phyloP scores from a whole-genome alignment of 2,113 vertebrate genomes.

The Nannobrachium achirus region DNA sequence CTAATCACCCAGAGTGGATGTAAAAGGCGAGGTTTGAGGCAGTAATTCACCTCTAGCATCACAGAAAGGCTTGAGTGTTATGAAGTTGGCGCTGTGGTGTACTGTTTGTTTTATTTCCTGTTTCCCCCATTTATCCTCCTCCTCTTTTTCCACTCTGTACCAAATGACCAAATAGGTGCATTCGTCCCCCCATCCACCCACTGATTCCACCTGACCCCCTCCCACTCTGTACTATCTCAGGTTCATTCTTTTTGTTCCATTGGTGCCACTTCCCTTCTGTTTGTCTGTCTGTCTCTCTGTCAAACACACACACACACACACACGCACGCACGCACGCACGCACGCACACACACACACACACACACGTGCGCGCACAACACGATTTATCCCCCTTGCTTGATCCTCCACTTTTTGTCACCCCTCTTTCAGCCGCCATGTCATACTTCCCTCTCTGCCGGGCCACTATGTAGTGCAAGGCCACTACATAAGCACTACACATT shows the following conservation, averaged over 20 bases:
- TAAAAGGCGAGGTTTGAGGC: constrained; percentile 77
- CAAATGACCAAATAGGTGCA: not conserved
- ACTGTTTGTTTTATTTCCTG: constrained; percentile 36
- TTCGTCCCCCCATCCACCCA: not conserved
- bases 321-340: not conserved
- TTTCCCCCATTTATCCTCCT: constrained; percentile 27
- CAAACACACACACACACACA: not conserved
- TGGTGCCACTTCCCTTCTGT: not conserved
- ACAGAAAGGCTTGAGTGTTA: constrained; percentile 80
- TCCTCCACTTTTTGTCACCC: constrained; percentile 5
- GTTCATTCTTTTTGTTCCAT: constrained; percentile 13
- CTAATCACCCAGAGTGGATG: constrained; percentile 82
- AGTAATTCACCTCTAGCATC: constrained; percentile 84
- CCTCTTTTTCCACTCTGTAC: constrained; percentile 16
- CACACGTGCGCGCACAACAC: too few relatives aligned
- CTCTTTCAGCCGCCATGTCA: constrained; percentile 4
- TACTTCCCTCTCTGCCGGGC: constrained; percentile 19
- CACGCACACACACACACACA: not conserved
- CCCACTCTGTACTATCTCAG: not conserved
- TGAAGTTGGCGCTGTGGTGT: constrained; percentile 72
- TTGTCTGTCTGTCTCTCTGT: not conserved
- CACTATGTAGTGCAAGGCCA: constrained; percentile 73
- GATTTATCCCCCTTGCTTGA: not conserved
- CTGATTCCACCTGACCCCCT: too few relatives aligned
- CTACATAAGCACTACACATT: constrained; percentile 84